phyloP scores from a whole-genome alignment of 1,140 invertebrate genomes.

The Helicorthomorpha holstii region DNA sequence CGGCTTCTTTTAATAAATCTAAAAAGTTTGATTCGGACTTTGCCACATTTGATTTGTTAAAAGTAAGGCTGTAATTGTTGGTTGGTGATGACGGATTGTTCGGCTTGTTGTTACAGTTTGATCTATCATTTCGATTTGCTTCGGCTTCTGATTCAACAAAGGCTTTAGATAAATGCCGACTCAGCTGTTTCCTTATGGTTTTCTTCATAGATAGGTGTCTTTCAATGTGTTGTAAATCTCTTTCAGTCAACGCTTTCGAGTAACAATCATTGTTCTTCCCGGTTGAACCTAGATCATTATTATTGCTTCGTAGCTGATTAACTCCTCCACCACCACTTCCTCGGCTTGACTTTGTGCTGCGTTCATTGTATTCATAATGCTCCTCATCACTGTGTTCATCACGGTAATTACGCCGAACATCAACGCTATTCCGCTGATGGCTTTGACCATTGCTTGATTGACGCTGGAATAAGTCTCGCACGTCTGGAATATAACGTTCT shows the following conservation, averaged over 20 bases:
- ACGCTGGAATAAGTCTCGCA: conserved; percentile 4
- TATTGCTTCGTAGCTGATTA: neutral
- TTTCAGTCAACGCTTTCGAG: conserved; percentile 27
- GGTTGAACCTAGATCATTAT: neutral
- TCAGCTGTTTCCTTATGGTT: conserved; percentile 66
- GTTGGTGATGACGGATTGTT: neutral
- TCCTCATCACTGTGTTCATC: neutral
- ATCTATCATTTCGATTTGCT: neutral
- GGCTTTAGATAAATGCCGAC: conserved; percentile 41
- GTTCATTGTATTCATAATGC: neutral
- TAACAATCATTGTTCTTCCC: neutral
- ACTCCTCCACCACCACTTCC: neutral
- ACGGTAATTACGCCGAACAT: neutral
- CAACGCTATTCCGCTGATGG: neutral
- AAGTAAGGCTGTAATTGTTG: neutral
- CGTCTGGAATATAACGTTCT: conserved; percentile 7
- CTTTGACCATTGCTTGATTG: neutral
- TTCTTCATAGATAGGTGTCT: conserved; percentile 72
- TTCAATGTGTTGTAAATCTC: conserved; percentile 56
- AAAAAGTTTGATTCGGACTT: neutral
- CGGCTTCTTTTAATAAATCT: neutral
- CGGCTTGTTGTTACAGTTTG: neutral
- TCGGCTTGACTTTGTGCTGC: neutral
- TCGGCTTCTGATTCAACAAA: conserved; percentile 1
- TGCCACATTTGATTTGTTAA: neutral